Percentiles rank a stretch among this genome's conserved stretches.
phyloP scores from a whole-genome alignment of 2,888 invertebrate genomes.

The Liodrosophila aerea region DNA sequence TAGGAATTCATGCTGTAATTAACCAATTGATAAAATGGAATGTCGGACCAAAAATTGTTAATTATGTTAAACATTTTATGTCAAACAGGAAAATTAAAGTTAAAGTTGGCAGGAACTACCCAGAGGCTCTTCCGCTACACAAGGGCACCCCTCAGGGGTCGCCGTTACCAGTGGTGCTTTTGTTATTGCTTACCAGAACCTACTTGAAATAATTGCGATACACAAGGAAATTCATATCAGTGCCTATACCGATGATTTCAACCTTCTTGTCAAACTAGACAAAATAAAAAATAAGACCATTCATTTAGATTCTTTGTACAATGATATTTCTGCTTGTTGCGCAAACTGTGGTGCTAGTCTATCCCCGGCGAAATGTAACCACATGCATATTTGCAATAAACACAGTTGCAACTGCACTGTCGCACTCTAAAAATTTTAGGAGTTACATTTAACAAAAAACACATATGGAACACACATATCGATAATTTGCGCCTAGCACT shows the following conservation, averaged over 20 bases:
- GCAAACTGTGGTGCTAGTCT: constrained; percentile 2
- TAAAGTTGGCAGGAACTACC: not conserved
- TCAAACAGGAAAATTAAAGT: constrained; percentile 7
- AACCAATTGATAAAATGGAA: constrained; percentile 1
- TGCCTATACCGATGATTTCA: constrained; percentile 1
- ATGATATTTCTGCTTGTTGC: constrained; percentile 1
- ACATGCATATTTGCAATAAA: constrained; percentile 10
- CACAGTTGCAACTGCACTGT: constrained; percentile 1
- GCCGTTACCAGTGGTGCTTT: constrained; percentile 2
- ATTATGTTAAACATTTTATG: constrained; percentile 5
- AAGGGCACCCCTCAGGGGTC: constrained; percentile 8
- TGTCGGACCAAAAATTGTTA: not conserved
- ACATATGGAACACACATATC: constrained; percentile 1
- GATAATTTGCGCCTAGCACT: not conserved
- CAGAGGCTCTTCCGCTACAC: not conserved
- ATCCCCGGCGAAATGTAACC: constrained; percentile 2
- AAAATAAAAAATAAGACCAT: constrained; percentile 1
- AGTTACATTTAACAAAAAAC: not conserved
- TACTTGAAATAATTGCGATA: not conserved
- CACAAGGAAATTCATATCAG: constrained; percentile 1
- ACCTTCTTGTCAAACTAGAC: not conserved
- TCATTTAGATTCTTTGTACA: not conserved
- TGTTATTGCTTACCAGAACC: constrained; percentile 2
- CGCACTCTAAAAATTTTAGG: not conserved
- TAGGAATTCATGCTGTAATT: not conserved